Evolutionary conservation across 2,888 invertebrate genomes (phyloP).

Genomic region (Aelia acuminata): DNA sequence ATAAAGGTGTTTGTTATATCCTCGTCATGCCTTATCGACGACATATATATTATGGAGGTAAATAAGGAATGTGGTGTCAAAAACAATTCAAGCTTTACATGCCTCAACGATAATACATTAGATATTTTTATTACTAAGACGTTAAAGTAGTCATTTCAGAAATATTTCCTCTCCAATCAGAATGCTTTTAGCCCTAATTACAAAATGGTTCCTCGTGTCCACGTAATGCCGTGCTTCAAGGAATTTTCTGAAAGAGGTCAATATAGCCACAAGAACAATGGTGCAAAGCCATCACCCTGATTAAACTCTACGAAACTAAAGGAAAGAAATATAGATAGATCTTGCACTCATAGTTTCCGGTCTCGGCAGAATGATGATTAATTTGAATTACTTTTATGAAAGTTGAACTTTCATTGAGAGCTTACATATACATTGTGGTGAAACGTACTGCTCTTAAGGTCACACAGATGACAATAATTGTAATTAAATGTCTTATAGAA

Average conservation of each 20-base stretch:
- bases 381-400: too few relatives aligned
- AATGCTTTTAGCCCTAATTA: constrained; percentile 59
- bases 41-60: not conserved
- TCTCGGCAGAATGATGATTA: not conserved
- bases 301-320: constrained; percentile 38
- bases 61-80: not conserved
- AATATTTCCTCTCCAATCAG: constrained; percentile 25
- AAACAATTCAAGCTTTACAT: not conserved
- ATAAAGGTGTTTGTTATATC: not conserved
- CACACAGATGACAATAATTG: too few relatives aligned
- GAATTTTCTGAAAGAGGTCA: constrained; percentile 56
- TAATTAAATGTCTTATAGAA: too few relatives aligned
- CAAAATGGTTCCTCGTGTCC: not conserved
- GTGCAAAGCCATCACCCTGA: constrained; percentile 57
- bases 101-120: not conserved
- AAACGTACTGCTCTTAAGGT: too few relatives aligned
- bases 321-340: not conserved
- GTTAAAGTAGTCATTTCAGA: constrained; percentile 18
- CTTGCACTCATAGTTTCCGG: not conserved
- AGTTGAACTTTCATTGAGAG: too few relatives aligned
- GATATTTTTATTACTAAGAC: not conserved
- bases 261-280: constrained; percentile 54
- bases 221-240: constrained; percentile 52
- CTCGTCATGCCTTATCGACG: too few relatives aligned
- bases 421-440: too few relatives aligned